A percentile compares a stretch with the other conserved stretches of the same genome.
Evolutionary conservation across 2,797 vertebrate species (phyloP).

Genomic region (Hemibagrus guttatus): DNA sequence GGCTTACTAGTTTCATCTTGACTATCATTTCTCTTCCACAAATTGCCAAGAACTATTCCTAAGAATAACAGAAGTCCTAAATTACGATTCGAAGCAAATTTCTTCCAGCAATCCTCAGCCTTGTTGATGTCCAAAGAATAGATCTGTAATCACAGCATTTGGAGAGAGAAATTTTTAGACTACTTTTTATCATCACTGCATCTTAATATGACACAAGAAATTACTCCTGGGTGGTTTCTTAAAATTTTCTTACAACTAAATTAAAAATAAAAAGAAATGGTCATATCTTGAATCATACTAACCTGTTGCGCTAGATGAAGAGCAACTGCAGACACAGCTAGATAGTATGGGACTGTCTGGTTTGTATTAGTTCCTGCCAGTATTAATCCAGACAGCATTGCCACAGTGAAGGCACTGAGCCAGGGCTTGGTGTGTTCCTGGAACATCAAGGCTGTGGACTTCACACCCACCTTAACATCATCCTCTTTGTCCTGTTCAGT

Average conservation of each 20-base stretch:
- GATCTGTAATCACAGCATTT: conserved; percentile 75
- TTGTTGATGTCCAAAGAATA: conserved; percentile 87
- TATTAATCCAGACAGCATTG: conserved; percentile 84
- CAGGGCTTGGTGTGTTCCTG: conserved; percentile 86
- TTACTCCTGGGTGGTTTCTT: neutral
- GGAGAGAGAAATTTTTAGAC: neutral
- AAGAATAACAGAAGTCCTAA: conserved; percentile 85
- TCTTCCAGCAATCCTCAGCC: conserved; percentile 93
- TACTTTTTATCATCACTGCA: neutral
- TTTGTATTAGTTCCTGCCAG: conserved; percentile 78
- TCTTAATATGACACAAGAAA: neutral
- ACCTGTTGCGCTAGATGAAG: conserved; percentile 87
- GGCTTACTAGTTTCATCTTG: conserved; percentile 33
- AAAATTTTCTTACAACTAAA: neutral
- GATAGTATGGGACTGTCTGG: conserved; percentile 87
- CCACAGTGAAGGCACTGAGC: conserved; percentile 83
- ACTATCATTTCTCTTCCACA: conserved; percentile 81
- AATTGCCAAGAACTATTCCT: conserved; percentile 87
- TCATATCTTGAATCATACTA: conserved; percentile 36
- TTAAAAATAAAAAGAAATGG: neutral
- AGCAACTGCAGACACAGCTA: conserved; percentile 72
- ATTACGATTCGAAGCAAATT: conserved; percentile 90
- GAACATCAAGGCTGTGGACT: conserved; percentile 90
- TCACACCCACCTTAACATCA: conserved; percentile 86
- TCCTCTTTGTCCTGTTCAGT: conserved; percentile 85